These are phyloP conservation scores for Molossus molossus DNA, from an alignment of 2,797 vertebrate genomes.

Conservation along the genomic window DNA sequence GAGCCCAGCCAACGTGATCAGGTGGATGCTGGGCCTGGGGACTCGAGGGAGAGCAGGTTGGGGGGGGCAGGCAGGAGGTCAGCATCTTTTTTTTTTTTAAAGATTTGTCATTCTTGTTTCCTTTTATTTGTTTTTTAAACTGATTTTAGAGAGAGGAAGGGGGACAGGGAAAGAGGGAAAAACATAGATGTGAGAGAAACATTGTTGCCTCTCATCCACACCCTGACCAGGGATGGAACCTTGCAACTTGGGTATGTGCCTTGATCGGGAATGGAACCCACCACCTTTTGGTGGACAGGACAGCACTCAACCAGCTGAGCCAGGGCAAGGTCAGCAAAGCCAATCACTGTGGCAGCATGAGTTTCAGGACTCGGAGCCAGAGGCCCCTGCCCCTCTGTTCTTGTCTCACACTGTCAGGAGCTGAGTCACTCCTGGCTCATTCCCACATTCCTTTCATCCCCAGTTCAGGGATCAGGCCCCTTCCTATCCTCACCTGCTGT, in stretches of 20 bases:
- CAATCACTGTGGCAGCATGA: accelerated
- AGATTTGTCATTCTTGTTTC: too few relatives aligned
- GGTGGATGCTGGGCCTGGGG: neutral
- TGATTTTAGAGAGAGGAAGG: neutral
- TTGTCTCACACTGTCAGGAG: neutral
- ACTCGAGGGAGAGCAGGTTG: neutral
- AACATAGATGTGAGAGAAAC: neutral
- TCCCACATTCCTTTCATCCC: neutral
- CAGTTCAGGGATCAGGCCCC: neutral
- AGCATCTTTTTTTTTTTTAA: neutral
- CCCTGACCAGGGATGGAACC: too few relatives aligned
- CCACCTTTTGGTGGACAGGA: too few relatives aligned
- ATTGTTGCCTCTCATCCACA: neutral
- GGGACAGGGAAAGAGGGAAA: too few relatives aligned
- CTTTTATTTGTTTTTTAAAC: neutral
- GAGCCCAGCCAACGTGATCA: neutral
- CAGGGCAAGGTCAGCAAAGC: neutral
- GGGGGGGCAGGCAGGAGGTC: neutral
- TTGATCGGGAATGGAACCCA: neutral
- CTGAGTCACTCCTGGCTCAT: neutral
- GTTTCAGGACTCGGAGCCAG: neutral
- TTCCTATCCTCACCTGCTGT: neutral
- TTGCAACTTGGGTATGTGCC: neutral
- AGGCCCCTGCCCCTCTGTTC: neutral
- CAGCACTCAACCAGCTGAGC: too few relatives aligned